Evolutionary conservation across 2,797 vertebrate species (phyloP), one percentile per base, ranked within the genome.

Genomic region (Chaetodon trifasciatus): DNA sequence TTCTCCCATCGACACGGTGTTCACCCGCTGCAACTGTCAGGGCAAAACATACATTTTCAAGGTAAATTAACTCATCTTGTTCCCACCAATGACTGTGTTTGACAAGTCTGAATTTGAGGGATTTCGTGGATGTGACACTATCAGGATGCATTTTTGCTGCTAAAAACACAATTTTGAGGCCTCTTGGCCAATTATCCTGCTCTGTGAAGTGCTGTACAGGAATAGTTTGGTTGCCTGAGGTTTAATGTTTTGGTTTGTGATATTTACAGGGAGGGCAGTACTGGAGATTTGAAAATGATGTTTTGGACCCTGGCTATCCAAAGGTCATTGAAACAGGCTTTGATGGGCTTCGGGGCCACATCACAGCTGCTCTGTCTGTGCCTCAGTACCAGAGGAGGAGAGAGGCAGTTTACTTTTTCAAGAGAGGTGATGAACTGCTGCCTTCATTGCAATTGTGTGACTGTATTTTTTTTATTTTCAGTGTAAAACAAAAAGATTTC

Each of bases 11-110:
- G 97, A 99, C 74, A 96, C 98, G 0, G 97, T 96, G 74, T 99
- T 98, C 91, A 98, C 98, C 17, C 96, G 98, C 86, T 99, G 98
- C 89, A 99, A 98, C 93, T 99, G 98, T 79, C 96, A 97, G 35
- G 97, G 97, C 6, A 98, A 98, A 88, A 99, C 97, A 4, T 99
- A 98, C 94, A 97, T 99, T 89, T 96, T 99, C 75, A 99, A 97
- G 97, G 98, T 99, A 88, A 39, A 57, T 3, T 1, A 11, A 35
- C 4, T 40, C 1, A n/a, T 66, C 15, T 58, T 8, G 52, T 32
- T 28, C 0, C 0, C 64, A 52, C 9, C 17, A 19, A 13, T 23
- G 6, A 35, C 19, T 24, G 12, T 19, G 12, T 19, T 12, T 40
- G 12, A 39, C n/a, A 50, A 44, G 23, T 39, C 8, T 6, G 8